Evolutionary conservation across 2,888 invertebrate species (phyloP).

Genomic region (Caradrina clavipalpis): DNA sequence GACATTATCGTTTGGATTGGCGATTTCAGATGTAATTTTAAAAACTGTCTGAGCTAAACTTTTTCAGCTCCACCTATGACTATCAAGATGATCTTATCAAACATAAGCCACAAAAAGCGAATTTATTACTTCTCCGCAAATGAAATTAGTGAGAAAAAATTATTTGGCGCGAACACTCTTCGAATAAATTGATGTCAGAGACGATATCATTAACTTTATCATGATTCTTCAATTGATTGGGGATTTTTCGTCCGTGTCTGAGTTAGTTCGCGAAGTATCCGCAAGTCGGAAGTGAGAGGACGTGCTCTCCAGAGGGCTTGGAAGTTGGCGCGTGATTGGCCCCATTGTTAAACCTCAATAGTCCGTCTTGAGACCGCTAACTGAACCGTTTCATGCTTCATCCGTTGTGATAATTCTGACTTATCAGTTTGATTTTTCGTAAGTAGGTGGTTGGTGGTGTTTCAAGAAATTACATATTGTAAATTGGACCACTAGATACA

Average conservation of each 20-base stretch:
- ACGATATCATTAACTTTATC: slow-evolving; percentile 73
- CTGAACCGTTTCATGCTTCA: slow-evolving; percentile 74
- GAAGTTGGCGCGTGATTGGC: slow-evolving; percentile 87
- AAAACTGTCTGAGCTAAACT: too few species aligned
- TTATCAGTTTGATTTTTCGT: slow-evolving; percentile 42
- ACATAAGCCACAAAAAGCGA: background rate
- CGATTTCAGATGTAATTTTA: too few species aligned
- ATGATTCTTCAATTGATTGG: slow-evolving; percentile 73
- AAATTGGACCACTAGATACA: background rate
- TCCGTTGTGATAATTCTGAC: slow-evolving; percentile 59
- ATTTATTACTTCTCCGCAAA: slow-evolving; percentile 23
- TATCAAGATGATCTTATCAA: background rate
- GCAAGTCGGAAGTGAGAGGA: slow-evolving; percentile 80
- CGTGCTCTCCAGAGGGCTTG: slow-evolving; percentile 83
- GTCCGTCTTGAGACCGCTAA: slow-evolving; percentile 81
- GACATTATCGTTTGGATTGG: too few species aligned
- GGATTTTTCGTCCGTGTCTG: slow-evolving; percentile 71
- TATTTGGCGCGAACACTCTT: slow-evolving; percentile 49
- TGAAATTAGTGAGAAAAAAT: slow-evolving; percentile 51
- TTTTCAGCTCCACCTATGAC: too few species aligned
- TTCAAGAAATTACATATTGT: background rate
- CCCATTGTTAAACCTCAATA: slow-evolving; percentile 86
- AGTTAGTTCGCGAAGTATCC: slow-evolving; percentile 73
- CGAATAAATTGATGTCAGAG: slow-evolving; percentile 71
- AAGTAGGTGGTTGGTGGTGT: background rate